phyloP scores from a whole-genome alignment of 2,113 vertebrate species.

The Terrapene triunguis region DNA sequence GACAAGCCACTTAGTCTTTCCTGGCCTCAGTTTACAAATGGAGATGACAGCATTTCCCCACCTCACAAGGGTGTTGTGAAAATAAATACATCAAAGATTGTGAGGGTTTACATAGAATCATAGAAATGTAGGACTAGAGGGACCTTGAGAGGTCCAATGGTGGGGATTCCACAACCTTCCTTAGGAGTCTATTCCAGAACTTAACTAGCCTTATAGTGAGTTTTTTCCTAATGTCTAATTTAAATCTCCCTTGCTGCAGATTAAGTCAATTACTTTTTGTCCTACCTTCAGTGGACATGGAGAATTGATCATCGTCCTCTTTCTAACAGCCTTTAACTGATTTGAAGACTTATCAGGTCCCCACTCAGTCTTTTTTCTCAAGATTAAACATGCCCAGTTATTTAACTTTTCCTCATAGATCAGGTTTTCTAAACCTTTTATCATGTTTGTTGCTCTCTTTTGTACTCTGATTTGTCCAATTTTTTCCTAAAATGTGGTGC shows the following conservation, averaged over 20 bases:
- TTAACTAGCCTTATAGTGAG: not conserved
- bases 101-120: not conserved
- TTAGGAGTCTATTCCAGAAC: not conserved
- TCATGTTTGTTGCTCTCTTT: not conserved
- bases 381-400: not conserved
- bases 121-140: not conserved
- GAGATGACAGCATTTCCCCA: not conserved
- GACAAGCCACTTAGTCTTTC: not conserved
- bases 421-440: not conserved
- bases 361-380: not conserved
- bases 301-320: not conserved
- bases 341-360: not conserved
- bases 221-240: not conserved
- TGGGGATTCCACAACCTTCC: not conserved
- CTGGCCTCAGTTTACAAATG: not conserved
- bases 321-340: not conserved
- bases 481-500: not conserved
- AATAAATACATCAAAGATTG: not conserved
- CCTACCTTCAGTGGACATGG: not conserved
- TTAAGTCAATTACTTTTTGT: not conserved
- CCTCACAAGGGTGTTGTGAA: not conserved
- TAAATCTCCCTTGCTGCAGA: not conserved
- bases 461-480: not conserved
- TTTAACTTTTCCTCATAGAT: not conserved
- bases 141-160: not conserved